Base-by-base conservation (phyloP, 2,888 invertebrate genomes). In the Microctonus hyperodae region DNA sequence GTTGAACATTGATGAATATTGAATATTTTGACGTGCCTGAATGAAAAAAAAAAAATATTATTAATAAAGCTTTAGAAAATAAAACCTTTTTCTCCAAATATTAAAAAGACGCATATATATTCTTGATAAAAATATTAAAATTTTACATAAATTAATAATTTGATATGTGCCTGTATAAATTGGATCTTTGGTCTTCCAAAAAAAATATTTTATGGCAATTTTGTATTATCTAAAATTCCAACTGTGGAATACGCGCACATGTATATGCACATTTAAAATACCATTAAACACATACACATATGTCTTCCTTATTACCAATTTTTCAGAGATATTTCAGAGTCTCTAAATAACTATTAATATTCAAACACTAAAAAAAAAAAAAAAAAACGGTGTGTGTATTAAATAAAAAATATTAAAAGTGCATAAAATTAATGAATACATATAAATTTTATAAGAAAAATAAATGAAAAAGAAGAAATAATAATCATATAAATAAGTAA, bases 101-200 rank as follows among this genome's bases (percentile, higher is more conserved):
- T 16, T 44, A n/a, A 20, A 13, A 20, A 3, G 44, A 44, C 35
- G 35, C 13, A 48, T 16, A 60, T 60, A 23, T 58, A 58, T 60
- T 60, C 59, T 60, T 58, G 58, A 58, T 58, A 44, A 10, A 33
- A 31, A 60, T 48, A 60, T 7, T 16, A 33, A 56, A 35, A 22
- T 53, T n/a, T n/a, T n/a, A n/a, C n/a, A n/a, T n/a, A n/a, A n/a
- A 28, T 53, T 28, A 25, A 51, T 25, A 16, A 31, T 33, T 55
- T 55, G n/a, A 55, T 55, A 33, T 7, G 2, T 23, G 13, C 22
- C 23, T 10, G n/a, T 11, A n/a, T 13, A 4, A 31, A 28, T 55
- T 55, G 1, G 51, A 22, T 4, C 20, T 9, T 10, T 33, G 23
- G 22, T 58, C 37, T 58, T 37, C 57, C 58, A 58, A 37, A 62